These are phyloP conservation scores for Hirudinaria manillensis DNA, from an alignment of 2,888 invertebrate species.

Conservation along the genomic window DNA sequence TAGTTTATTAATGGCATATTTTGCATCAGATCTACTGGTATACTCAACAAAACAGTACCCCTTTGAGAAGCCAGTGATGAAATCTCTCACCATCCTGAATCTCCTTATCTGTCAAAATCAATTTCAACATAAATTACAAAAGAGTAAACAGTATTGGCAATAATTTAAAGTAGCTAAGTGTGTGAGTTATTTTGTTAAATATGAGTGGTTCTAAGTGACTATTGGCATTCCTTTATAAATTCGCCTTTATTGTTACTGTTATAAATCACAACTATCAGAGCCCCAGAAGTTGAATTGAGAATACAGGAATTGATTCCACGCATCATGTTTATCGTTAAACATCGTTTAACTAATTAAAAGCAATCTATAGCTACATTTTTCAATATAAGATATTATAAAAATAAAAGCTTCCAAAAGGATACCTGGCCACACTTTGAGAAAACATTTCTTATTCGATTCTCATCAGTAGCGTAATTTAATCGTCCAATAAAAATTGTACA, in stretches of 20 bases:
- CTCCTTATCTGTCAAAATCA: background rate
- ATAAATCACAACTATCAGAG: no score
- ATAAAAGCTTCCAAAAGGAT: conserved; percentile 46
- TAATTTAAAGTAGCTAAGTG: background rate
- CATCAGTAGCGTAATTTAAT: conserved; percentile 64
- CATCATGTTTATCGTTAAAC: no score
- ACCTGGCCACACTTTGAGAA: conserved; percentile 64
- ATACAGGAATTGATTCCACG: no score
- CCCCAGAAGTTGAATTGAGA: no score
- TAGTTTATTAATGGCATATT: conserved; percentile 20
- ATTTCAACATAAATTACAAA: background rate
- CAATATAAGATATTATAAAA: background rate
- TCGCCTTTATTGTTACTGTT: no score
- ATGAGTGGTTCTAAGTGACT: no score
- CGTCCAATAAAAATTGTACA: conserved; percentile 71
- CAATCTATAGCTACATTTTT: no score
- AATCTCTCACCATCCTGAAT: conserved; percentile 65
- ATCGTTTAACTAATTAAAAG: no score
- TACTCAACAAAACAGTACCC: conserved; percentile 82
- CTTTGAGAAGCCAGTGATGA: conserved; percentile 75
- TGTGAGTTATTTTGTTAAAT: background rate
- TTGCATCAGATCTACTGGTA: conserved; percentile 61
- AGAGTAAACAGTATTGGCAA: background rate
- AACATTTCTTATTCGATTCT: conserved; percentile 59
- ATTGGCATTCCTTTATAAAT: no score